Base-by-base conservation (phyloP, 1,140 invertebrate genomes). In the Cydia amplana region DNA sequence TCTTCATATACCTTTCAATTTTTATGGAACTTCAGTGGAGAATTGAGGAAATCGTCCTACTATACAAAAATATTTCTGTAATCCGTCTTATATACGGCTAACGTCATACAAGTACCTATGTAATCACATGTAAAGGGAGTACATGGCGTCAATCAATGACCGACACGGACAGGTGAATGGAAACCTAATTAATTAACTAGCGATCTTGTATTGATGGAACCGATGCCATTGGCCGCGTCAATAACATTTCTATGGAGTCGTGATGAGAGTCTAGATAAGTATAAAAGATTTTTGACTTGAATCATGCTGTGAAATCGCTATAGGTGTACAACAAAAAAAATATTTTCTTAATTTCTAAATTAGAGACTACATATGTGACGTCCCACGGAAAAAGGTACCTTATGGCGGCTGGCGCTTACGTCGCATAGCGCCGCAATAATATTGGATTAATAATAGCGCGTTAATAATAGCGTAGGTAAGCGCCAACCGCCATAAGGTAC, bases 181-280 rank as follows among this genome's bases (percentile, higher is more conserved):
- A 70, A 70, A 70, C 65, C 65, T 70, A 70, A 70, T 70, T 70
- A 70, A 70, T 70, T 70, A 70, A 70, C 32, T 70, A 70, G 28
- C 65, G 65, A 70, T 70, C 32, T 70, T 70, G 65, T 40, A 70
- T 70, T 70, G 65, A 70, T 36, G 65, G 28, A 70, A 23, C 28
- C 12, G 28, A 40, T n/a, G 65, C 23, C 65, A 36, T 25, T 43
- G 28, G 65, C 9, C n/a, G 32, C 32, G 65, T 70, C 32, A 40
- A 40, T 70, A 18, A 12, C 65, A 60, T 18, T n/a, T 67, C 9
- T 20, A 36, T 36, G 65, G 32, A 36, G n/a, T 70, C 7, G 2
- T 16, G 32, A 70, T 36, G 16, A 18, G 20, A 16, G 16, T n/a
- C 16, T 40, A 40, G 36, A 28, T 4, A 28, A 28, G 40, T 3